Percentiles rank a stretch among this genome's conserved stretches.
Conservation (phyloP, 2,797 vertebrate species). For the Setipinna tenuifilis region DNA sequence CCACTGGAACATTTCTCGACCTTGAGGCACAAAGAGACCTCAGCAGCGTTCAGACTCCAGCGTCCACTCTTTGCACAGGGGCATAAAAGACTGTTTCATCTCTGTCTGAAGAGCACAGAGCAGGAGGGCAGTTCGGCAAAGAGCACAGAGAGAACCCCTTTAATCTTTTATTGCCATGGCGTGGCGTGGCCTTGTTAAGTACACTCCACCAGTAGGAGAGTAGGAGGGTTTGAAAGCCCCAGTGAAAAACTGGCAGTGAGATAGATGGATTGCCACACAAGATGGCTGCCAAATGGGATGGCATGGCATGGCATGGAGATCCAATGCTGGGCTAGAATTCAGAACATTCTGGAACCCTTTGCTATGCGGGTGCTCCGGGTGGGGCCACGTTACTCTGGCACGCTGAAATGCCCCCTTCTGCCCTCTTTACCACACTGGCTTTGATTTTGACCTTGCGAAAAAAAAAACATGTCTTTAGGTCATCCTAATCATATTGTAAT, state of each 20-base stretch:
- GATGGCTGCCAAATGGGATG: not conserved
- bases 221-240: slow-evolving; percentile 10
- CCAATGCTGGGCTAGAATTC: not conserved
- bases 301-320: not conserved
- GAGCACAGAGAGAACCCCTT: slow-evolving; percentile 40
- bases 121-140: slow-evolving; percentile 45
- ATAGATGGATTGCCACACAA: not conserved
- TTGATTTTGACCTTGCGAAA: slow-evolving; percentile 3
- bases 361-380: not conserved
- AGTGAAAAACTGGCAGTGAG: not conserved
- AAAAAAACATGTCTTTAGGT: not conserved
- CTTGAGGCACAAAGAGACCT: slow-evolving; percentile 37
- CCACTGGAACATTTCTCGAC: slow-evolving; percentile 25
- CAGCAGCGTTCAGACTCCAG: not conserved
- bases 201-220: slow-evolving; percentile 16
- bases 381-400: not conserved
- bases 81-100: not conserved
- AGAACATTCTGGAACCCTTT: not conserved
- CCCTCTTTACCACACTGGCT: not conserved
- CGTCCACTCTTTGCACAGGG: slow-evolving; percentile 21
- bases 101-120: slow-evolving; percentile 24
- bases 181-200: slow-evolving; percentile 33
- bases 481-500: not conserved
- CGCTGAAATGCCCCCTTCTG: not conserved
- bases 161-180: slow-evolving; percentile 36